Evolutionary conservation across 2,888 invertebrate species (phyloP).

Genomic region (Lathronympha strigana): DNA sequence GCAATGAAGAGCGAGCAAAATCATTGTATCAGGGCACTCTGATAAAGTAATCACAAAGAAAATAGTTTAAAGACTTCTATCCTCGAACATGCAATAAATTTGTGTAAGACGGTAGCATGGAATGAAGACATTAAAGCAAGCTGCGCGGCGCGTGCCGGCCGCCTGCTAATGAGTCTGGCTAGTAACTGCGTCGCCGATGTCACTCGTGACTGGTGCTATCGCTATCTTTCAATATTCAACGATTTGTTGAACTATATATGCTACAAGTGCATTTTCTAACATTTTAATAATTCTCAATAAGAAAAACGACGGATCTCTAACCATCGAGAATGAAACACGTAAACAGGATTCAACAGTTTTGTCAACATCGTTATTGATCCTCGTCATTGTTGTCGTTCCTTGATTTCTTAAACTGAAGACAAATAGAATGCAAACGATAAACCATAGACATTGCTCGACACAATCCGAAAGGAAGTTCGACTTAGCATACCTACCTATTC

Average conservation of each 20-base stretch:
- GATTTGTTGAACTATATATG: background rate
- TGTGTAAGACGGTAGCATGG: conserved; percentile 50
- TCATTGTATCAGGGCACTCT: background rate
- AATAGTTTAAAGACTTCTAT: conserved; percentile 31
- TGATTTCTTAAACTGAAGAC: conserved; percentile 4
- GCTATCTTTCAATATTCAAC: conserved; percentile 1
- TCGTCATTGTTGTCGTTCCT: conserved; percentile 15
- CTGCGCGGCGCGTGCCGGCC: conserved; percentile 49
- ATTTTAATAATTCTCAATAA: background rate
- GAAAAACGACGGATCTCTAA: conserved; percentile 13
- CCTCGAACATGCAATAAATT: conserved; percentile 52
- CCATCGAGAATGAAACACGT: conserved; percentile 3
- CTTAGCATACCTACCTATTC: too few relatives aligned
- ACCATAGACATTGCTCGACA: background rate
- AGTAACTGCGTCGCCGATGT: conserved; percentile 21
- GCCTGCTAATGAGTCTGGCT: conserved; percentile 53
- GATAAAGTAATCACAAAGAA: conserved; percentile 15
- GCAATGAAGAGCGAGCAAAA: background rate
- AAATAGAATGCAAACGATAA: background rate
- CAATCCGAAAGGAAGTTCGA: too few relatives aligned
- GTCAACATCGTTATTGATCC: conserved; percentile 9
- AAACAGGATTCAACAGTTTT: conserved; percentile 26
- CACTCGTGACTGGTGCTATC: background rate
- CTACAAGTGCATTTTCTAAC: background rate
- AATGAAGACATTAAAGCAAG: conserved; percentile 58